Base-by-base conservation (phyloP, 2,113 vertebrate species). In the Trinectes maculatus region DNA sequence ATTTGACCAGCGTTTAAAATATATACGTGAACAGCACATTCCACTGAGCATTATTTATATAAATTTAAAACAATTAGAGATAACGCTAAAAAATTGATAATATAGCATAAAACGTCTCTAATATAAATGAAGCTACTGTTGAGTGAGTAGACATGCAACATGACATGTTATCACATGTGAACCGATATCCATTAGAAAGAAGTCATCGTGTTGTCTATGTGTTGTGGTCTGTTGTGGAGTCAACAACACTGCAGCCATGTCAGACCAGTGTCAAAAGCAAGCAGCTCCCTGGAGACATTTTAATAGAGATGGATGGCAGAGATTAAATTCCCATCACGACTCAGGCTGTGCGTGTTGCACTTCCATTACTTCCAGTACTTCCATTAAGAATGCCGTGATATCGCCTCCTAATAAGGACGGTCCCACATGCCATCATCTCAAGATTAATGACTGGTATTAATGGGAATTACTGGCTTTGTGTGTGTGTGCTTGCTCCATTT, bases 221-320 rank as follows among this genome's bases (percentile, higher is more conserved):
- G 13, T 58, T 52, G 2, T 36, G 22, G 43, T 12, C 21, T 68
- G 37, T 61, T 68, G 37, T 61, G 22, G 37, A 56, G 39, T 48
- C 40, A 5, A 19, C 33, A 16, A 3, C 34, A 21, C 25, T 9
- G 12, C 21, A 25, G 33, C 58, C 25, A 16, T 24, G 16, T 29
- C 54, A 31, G 25, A 5, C 59, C 60, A 0, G 19, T 40, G 60
- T 80, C 61, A 62, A 54, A n/a, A 55, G 8, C 48, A 22, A 8
- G 49, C 8, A 3, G 43, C 56, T 52, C 24, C 55, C 48, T 28
- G 44, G 49, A 79, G 82, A 55, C 40, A n/a, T 44, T 74, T 59
- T 85, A 88, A 87, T 81, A 68, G 77, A 88, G 82, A 88, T 39
- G 11, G 49, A 88, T 87, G 78, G 52, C 28, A 2, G 39, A 68